Evolutionary conservation across 2,888 invertebrate genomes (phyloP).

Genomic region (Gibbula magus): DNA sequence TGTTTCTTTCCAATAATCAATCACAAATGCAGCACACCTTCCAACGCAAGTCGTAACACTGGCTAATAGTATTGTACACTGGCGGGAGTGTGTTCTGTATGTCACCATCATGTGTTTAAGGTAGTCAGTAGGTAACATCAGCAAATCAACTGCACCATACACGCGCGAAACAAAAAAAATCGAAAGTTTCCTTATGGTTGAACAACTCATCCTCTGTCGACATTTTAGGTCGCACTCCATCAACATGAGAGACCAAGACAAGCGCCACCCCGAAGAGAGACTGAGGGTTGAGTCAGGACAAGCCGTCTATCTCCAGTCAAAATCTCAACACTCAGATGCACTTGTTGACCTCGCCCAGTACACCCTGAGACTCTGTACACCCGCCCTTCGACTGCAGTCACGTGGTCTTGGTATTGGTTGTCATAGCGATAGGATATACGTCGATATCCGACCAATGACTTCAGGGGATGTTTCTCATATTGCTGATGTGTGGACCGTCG

Average conservation of each 20-base stretch:
- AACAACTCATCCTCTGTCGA: too few relatives aligned
- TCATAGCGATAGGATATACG: slow-evolving; percentile 44
- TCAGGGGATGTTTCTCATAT: slow-evolving; percentile 27
- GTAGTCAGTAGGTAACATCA: too few relatives aligned
- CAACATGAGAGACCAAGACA: slow-evolving; percentile 46
- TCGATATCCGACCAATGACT: slow-evolving; percentile 42
- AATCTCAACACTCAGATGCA: slow-evolving; percentile 22
- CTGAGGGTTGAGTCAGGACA: slow-evolving; percentile 47
- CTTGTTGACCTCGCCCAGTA: slow-evolving; percentile 28
- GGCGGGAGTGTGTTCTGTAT: too few relatives aligned
- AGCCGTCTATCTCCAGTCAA: slow-evolving; percentile 48
- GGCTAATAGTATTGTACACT: too few relatives aligned
- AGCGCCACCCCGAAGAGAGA: slow-evolving; percentile 45
- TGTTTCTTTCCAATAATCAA: too few relatives aligned
- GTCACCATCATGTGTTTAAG: too few relatives aligned
- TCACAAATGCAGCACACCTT: too few relatives aligned
- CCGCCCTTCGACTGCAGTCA: slow-evolving; percentile 37
- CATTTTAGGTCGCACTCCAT: slow-evolving; percentile 34
- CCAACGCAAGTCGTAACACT: too few relatives aligned
- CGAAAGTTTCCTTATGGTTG: too few relatives aligned
- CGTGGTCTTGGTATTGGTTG: slow-evolving; percentile 46
- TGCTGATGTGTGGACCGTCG: slow-evolving; percentile 45
- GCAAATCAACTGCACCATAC: too few relatives aligned
- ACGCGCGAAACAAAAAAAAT: too few relatives aligned
- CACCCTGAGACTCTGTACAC: slow-evolving; percentile 37